phyloP scores from a whole-genome alignment of 2,888 invertebrate genomes.

The Camponotus fellah region DNA sequence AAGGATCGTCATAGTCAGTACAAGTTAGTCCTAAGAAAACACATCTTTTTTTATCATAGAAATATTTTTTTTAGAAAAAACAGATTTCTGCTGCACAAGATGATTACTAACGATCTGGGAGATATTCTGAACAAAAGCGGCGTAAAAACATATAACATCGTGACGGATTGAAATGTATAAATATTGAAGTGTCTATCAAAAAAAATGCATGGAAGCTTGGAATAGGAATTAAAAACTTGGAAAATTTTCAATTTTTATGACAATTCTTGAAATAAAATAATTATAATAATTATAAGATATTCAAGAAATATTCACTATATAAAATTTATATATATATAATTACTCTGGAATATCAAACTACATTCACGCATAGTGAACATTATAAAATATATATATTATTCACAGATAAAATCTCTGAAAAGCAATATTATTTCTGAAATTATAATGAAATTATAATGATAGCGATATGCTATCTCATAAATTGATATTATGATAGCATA shows the following conservation, averaged over 20 bases:
- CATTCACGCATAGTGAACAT: too few species aligned
- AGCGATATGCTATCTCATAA: background rate
- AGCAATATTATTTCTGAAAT: background rate
- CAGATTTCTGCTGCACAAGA: background rate
- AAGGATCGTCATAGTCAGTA: background rate
- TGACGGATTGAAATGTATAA: background rate
- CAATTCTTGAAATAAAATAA: background rate
- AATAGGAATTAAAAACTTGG: background rate
- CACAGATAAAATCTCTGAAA: background rate
- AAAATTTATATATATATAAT: background rate
- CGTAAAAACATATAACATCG: background rate
- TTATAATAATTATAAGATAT: background rate
- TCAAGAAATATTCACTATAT: too few species aligned
- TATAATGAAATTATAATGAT: background rate
- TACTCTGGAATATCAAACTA: background rate
- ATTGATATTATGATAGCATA: background rate
- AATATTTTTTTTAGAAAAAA: conserved; percentile 6
- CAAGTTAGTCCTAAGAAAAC: conserved; percentile 47
- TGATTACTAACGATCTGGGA: background rate
- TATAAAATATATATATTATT: conserved; percentile 13
- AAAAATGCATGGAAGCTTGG: background rate
- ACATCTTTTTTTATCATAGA: conserved; percentile 20
- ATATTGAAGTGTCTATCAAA: background rate
- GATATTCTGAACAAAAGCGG: background rate
- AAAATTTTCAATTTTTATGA: background rate